Evolutionary conservation across 2,113 vertebrate genomes (phyloP), one percentile per base, ranked within the genome.

Genomic region (Colossoma macropomum): DNA sequence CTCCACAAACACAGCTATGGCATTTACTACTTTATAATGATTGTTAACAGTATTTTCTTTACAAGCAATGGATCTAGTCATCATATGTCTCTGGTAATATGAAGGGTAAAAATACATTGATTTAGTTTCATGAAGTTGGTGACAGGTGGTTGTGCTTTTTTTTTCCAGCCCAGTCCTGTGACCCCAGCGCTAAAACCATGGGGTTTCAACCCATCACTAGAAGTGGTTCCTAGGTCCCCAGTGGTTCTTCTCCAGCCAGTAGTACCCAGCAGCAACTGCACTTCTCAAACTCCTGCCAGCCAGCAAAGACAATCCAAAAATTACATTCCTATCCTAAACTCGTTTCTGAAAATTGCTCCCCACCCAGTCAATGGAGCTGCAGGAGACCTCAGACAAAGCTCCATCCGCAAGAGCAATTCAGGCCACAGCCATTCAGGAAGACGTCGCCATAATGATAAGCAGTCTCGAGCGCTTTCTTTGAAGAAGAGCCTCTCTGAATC

Each of bases 321-420:
- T 87, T 95, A 95, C 90, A 80, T 93, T 88, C 95, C 96, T 50
- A 94, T 95, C 81, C 89, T 95, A 62, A 97, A 96, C 86, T 96
- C 96, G 41, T 97, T 96, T 71, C 92, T 96, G 72, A 97, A 94
- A 95, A 98, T 96, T 54, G 95, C 96, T 50, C 96, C 96, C 0
- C 95, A 96, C 65, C 96, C 95, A 10, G 93, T 19, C 25, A 79
- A 17, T 92, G 91, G 72, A 88, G 80, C 65, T 32, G 48, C 34
- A 88, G 84, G 25, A 28, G 41, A 85, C 28, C 25, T 34, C 2
- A n/a, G 16, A 52, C 89, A 90, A 48, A 86, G 50, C 28, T 71
- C 83, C 8, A 86, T 80, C 32, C 28, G 84, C 70, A 90, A 70
- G 77, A 78, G 74, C 3, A 77, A 72, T 66, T 86, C 87, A 38